Conservation (phyloP, 2,113 vertebrate species). For the Notothenia rossii region DNA sequence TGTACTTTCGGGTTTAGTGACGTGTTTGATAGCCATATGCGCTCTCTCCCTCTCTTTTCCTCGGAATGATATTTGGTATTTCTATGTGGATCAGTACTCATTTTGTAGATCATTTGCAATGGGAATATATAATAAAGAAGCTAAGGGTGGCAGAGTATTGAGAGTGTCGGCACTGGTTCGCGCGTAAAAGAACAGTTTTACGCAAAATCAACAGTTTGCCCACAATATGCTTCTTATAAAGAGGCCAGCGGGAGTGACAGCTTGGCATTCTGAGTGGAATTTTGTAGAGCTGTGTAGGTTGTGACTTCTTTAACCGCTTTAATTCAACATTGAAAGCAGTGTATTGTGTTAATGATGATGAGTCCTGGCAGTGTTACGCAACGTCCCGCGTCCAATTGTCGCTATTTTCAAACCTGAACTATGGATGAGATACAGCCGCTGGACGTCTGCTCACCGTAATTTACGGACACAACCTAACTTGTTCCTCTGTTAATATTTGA, state of each 20-base stretch:
- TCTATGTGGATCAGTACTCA: conserved; percentile 48
- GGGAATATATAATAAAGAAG: conserved; percentile 30
- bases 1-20: neutral
- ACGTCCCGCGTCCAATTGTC: neutral
- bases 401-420: conserved; percentile 13
- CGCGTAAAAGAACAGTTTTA: conserved; percentile 53
- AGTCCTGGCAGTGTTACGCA: conserved; percentile 2
- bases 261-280: neutral
- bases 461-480: conserved; percentile 75
- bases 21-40: neutral
- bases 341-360: neutral
- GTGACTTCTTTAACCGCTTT: neutral
- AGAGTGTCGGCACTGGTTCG: neutral
- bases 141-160: conserved; percentile 17
- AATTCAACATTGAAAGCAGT: neutral
- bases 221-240: conserved; percentile 2
- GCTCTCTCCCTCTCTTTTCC: neutral
- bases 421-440: conserved; percentile 39
- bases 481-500: conserved; percentile 87
- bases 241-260: conserved; percentile 20
- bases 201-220: conserved; percentile 29
- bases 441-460: conserved; percentile 46
- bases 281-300: neutral
- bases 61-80: conserved; percentile 49
- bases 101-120: conserved; percentile 27